A percentile compares a stretch with the other conserved stretches of the same genome.
phyloP scores from a whole-genome alignment of 1,140 invertebrate species.

The Drosophila tani region DNA sequence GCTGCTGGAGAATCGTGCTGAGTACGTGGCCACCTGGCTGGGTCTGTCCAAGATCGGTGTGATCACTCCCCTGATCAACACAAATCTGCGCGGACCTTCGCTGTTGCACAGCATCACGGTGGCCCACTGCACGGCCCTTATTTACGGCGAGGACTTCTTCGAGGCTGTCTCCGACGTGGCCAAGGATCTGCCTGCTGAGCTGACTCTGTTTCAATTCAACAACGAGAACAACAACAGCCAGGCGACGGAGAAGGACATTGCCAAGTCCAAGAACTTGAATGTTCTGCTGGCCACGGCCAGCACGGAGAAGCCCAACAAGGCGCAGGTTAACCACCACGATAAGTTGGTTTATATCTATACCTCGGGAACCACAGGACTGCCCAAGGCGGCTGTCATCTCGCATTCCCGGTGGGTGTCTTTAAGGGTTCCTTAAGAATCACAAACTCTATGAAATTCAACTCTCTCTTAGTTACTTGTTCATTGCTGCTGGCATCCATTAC shows the following conservation, averaged over 20 bases:
- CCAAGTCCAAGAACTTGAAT: constrained; percentile 68
- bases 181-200: constrained; percentile 59
- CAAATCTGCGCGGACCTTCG: constrained; percentile 92
- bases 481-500: constrained; percentile 90
- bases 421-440: too few relatives aligned
- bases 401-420: constrained; percentile 86
- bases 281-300: constrained; percentile 56
- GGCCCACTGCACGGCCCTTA: constrained; percentile 92
- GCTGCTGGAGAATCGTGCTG: constrained; percentile 95
- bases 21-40: constrained; percentile 95
- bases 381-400: constrained; percentile 94
- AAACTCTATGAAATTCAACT: too few relatives aligned
- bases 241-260: constrained; percentile 47
- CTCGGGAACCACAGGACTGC: constrained; percentile 95
- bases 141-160: constrained; percentile 89
- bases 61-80: constrained; percentile 96
- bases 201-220: constrained; percentile 87
- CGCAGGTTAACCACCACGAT: constrained; percentile 85
- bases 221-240: constrained; percentile 76
- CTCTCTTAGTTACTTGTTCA: constrained; percentile 88
- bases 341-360: constrained; percentile 94
- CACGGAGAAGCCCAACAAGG: constrained; percentile 56
- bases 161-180: constrained; percentile 56
- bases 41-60: constrained; percentile 96
- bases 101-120: constrained; percentile 94